phyloP scores from a whole-genome alignment of 2,113 vertebrate species.

The Saguinus midas region DNA sequence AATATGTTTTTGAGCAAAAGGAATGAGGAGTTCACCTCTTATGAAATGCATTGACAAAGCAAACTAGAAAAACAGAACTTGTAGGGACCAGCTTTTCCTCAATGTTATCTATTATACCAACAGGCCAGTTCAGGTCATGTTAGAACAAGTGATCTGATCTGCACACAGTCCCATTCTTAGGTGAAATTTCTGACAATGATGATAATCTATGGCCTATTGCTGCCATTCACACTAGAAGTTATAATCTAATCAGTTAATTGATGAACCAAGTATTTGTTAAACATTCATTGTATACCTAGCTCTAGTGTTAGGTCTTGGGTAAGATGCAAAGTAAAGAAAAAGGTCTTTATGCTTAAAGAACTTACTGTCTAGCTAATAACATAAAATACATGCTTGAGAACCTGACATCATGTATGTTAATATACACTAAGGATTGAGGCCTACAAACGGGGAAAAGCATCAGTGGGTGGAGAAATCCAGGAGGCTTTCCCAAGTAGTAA shows the following conservation, averaged over 20 bases:
- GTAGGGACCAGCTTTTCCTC: constrained; percentile 65
- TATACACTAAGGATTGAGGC: neutral
- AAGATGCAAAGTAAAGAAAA: constrained; percentile 7
- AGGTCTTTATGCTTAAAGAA: constrained; percentile 21
- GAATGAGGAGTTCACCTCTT: constrained; percentile 66
- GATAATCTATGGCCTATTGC: constrained; percentile 41
- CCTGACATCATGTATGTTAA: neutral
- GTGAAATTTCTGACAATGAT: constrained; percentile 64
- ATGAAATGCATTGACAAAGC: constrained; percentile 71
- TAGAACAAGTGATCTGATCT: constrained; percentile 72
- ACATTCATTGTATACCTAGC: constrained; percentile 16
- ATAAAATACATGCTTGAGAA: neutral
- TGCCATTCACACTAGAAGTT: constrained; percentile 41
- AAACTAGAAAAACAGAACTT: constrained; percentile 74
- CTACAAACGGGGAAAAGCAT: neutral
- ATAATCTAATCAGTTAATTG: constrained; percentile 51
- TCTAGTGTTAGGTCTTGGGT: constrained; percentile 31
- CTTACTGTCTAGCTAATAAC: neutral
- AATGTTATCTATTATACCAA: constrained; percentile 64
- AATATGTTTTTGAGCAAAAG: constrained; percentile 63
- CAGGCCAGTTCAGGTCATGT: constrained; percentile 60
- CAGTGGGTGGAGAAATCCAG: neutral
- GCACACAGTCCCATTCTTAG: constrained; percentile 59
- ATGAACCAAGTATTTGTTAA: constrained; percentile 47
- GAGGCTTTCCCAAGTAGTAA: constrained; percentile 1